phyloP scores from a whole-genome alignment of 2,113 vertebrate species.

The Lagenorhynchus albirostris region DNA sequence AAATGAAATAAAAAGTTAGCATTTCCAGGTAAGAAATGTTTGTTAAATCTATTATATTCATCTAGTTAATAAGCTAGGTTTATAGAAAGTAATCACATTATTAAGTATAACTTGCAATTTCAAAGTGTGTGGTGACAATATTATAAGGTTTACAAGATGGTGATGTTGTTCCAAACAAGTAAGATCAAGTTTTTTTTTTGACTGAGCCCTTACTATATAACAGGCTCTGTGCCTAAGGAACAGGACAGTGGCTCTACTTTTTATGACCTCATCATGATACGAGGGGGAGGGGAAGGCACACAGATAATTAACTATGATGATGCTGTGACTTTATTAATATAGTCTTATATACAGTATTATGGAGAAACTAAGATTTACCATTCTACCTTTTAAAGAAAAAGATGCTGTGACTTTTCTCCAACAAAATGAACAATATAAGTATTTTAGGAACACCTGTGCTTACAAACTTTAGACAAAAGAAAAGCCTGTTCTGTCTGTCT shows the following conservation, averaged over 20 bases:
- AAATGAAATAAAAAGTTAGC: neutral
- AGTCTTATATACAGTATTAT: neutral
- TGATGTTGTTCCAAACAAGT: neutral
- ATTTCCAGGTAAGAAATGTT: neutral
- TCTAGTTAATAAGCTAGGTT: neutral
- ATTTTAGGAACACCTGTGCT: neutral
- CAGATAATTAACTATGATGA: neutral
- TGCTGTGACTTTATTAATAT: neutral
- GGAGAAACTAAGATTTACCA: neutral
- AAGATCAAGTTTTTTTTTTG: neutral
- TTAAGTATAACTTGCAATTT: neutral
- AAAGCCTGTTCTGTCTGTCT: neutral
- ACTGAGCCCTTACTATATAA: neutral
- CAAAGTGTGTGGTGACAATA: neutral
- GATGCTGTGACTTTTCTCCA: neutral
- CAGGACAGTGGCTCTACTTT: neutral
- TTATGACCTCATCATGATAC: neutral
- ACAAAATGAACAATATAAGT: neutral
- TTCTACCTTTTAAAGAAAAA: neutral
- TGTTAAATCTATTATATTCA: neutral
- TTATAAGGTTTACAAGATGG: neutral
- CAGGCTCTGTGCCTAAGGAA: neutral
- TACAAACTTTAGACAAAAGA: neutral
- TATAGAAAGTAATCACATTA: neutral
- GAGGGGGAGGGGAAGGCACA: neutral